These are phyloP conservation scores for Epinephelus coioides DNA, from an alignment of 2,797 vertebrate species.

Conservation along the genomic window DNA sequence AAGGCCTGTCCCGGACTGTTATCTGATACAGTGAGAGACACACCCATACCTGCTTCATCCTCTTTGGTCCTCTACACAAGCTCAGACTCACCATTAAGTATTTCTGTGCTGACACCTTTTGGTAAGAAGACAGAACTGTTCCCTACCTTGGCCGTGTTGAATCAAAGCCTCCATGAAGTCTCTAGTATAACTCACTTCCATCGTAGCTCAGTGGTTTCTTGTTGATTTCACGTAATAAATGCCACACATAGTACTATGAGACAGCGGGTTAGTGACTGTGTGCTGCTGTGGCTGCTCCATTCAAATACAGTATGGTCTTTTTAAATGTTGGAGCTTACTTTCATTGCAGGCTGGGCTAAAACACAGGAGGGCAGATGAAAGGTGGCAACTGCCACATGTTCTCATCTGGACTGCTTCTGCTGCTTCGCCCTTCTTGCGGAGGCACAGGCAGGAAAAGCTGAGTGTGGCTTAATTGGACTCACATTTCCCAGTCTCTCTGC, in stretches of 20 bases:
- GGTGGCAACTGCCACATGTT: slow-evolving; percentile 78
- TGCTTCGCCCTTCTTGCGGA: slow-evolving; percentile 69
- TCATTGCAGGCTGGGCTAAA: slow-evolving; percentile 69
- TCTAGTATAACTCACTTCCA: slow-evolving; percentile 70
- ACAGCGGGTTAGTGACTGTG: slow-evolving; percentile 11
- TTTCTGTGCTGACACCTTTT: slow-evolving; percentile 81
- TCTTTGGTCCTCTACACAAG: slow-evolving; percentile 5
- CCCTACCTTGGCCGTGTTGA: slow-evolving; percentile 87
- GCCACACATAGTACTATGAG: neutral
- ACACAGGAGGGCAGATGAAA: slow-evolving; percentile 68
- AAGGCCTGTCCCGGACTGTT: slow-evolving; percentile 6
- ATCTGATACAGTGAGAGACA: slow-evolving; percentile 42
- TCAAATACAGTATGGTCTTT: slow-evolving; percentile 35
- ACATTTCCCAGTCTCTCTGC: slow-evolving; percentile 76
- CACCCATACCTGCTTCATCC: slow-evolving; percentile 61
- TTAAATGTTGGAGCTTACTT: slow-evolving; percentile 53
- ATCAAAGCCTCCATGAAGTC: slow-evolving; percentile 87
- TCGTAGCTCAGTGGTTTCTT: slow-evolving; percentile 39
- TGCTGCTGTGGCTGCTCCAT: slow-evolving; percentile 32
- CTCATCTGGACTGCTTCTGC: slow-evolving; percentile 61
- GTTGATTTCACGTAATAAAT: slow-evolving; percentile 1
- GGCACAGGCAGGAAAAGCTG: slow-evolving; percentile 76
- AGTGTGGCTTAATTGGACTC: slow-evolving; percentile 77
- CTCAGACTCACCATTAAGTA: slow-evolving; percentile 22
- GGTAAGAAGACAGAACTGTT: slow-evolving; percentile 75